Evolutionary conservation across 2,113 vertebrate genomes (phyloP).

Genomic region (Pachyramphus minor): DNA sequence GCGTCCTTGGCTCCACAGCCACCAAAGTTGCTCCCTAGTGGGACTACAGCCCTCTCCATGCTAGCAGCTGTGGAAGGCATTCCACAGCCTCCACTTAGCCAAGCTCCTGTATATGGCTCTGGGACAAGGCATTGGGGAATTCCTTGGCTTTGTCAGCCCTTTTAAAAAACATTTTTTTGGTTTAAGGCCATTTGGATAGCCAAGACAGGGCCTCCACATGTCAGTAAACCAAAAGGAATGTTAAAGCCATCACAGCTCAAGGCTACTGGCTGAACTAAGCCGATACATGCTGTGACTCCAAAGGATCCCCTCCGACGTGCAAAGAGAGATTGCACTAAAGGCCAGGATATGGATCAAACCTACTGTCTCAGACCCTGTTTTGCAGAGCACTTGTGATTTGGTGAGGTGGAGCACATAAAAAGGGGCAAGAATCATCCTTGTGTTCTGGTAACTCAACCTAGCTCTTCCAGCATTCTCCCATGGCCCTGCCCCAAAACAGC

Average conservation of each 20-base stretch:
- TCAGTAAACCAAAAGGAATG: neutral
- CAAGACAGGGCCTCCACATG: neutral
- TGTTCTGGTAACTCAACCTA: neutral
- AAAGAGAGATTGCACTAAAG: neutral
- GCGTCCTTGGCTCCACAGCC: neutral
- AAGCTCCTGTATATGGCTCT: neutral
- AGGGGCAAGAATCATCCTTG: neutral
- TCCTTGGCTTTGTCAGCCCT: neutral
- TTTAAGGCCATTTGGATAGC: neutral
- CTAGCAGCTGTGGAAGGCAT: neutral
- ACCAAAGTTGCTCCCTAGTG: neutral
- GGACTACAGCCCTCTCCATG: neutral
- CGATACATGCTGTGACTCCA: accelerated
- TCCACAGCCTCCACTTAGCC: neutral
- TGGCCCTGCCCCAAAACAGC: accelerated
- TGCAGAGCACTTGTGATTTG: neutral
- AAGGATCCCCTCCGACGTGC: neutral
- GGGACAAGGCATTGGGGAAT: neutral
- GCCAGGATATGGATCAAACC: neutral
- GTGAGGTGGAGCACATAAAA: neutral
- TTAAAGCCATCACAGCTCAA: neutral
- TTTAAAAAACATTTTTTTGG: neutral
- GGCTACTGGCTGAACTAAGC: neutral
- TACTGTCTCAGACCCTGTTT: neutral
- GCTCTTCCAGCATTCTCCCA: neutral